Conservation (phyloP, 2,888 invertebrate species). For the Leucophora obtusa region DNA sequence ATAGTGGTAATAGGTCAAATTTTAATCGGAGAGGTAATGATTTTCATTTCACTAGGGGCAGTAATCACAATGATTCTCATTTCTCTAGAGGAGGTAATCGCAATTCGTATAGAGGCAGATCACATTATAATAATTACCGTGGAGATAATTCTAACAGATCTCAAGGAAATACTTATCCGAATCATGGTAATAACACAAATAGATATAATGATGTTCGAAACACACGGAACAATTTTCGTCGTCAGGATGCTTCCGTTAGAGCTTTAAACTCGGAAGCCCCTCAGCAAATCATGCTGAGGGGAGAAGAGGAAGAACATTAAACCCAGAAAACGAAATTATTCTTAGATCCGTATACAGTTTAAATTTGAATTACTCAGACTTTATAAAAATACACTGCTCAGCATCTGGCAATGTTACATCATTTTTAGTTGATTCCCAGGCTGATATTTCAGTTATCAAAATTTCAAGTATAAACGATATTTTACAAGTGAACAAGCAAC, state of each 20-base stretch:
- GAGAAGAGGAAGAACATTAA: constrained; percentile 5
- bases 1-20: neutral
- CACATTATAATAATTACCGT: too few relatives aligned
- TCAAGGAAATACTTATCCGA: too few relatives aligned
- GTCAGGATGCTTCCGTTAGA: too few relatives aligned
- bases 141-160: neutral
- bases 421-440: too few relatives aligned
- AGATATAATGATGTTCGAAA: too few relatives aligned
- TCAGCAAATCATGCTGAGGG: constrained; percentile 18
- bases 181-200: too few relatives aligned
- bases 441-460: constrained; percentile 27
- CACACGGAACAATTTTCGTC: too few relatives aligned
- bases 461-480: constrained; percentile 5
- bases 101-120: neutral
- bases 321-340: neutral
- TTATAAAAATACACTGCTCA: constrained; percentile 1
- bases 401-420: neutral
- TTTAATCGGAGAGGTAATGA: neutral
- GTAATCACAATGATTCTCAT: too few relatives aligned
- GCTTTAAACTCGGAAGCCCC: too few relatives aligned
- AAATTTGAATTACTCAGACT: too few relatives aligned
- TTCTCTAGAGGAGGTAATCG: neutral
- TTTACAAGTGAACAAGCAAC: neutral
- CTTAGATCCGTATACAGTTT: constrained; percentile 15
- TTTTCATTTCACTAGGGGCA: neutral